Percentiles rank a stretch among this genome's conserved stretches.
Evolutionary conservation across 2,888 invertebrate species (phyloP).

Genomic region (Congeria kusceri): DNA sequence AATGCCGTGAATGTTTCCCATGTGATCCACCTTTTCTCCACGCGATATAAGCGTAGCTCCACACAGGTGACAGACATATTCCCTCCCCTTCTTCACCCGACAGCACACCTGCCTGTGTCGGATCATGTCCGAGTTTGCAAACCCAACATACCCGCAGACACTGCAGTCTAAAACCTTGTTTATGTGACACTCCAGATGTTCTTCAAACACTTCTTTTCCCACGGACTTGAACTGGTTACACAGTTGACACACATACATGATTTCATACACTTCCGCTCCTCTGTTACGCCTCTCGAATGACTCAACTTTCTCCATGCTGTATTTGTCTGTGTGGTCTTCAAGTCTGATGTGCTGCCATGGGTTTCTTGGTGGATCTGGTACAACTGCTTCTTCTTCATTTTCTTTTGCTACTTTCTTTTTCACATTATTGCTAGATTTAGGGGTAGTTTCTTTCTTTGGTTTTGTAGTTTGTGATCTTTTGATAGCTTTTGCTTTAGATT

Average conservation of each 20-base stretch:
- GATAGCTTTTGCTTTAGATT: no score
- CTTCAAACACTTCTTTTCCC: constrained; percentile 37
- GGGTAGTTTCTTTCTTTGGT: no score
- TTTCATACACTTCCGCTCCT: constrained; percentile 31
- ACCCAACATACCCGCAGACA: constrained; percentile 14
- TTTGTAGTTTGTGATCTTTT: no score
- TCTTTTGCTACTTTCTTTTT: no score
- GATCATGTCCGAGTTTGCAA: constrained; percentile 11
- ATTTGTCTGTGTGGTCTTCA: constrained; percentile 54
- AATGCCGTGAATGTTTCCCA: constrained; percentile 49
- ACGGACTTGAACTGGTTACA: constrained; percentile 39
- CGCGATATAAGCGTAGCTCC: constrained; percentile 12
- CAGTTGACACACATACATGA: constrained; percentile 30
- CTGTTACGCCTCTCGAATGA: constrained; percentile 57
- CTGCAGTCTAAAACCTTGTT: constrained; percentile 36
- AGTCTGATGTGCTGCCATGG: constrained; percentile 43
- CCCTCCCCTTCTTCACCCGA: constrained; percentile 6
- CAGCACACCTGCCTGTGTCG: constrained; percentile 1
- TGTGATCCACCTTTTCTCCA: constrained; percentile 35
- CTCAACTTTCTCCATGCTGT: constrained; percentile 45
- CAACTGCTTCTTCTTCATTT: background rate
- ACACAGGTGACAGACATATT: constrained; percentile 34
- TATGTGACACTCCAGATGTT: constrained; percentile 43
- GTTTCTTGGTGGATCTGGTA: constrained; percentile 8
- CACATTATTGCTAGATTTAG: no score